Evolutionary conservation across 2,113 vertebrate species (phyloP).

Genomic region (Ia io): DNA sequence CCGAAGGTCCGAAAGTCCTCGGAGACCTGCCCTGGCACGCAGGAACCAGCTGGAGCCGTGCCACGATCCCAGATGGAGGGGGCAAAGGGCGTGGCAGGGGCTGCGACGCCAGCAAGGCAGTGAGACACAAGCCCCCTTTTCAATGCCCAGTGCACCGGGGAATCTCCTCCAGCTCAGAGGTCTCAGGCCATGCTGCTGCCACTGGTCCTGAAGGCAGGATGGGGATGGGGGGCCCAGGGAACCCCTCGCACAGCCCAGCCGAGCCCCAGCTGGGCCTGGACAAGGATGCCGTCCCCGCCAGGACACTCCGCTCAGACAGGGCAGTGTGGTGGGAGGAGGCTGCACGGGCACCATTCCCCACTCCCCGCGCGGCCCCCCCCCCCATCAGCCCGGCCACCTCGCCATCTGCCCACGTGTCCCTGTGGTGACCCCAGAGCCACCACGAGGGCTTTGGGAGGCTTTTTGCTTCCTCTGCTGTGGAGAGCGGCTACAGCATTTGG

Average conservation of each 20-base stretch:
- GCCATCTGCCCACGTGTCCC: background rate
- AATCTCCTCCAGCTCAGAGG: too few species aligned
- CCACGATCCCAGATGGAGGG: too few species aligned
- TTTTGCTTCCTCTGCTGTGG: background rate
- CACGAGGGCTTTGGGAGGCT: background rate
- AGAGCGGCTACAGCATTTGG: too few species aligned
- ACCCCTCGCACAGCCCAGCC: background rate
- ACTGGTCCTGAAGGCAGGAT: background rate
- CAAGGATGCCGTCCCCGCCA: background rate
- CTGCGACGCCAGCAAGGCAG: too few species aligned
- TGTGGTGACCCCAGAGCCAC: background rate
- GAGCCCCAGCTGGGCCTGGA: background rate
- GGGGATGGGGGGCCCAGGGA: background rate
- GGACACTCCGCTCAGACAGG: background rate
- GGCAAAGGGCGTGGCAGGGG: too few species aligned
- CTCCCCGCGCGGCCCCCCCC: too few species aligned
- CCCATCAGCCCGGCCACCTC: background rate
- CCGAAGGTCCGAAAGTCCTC: too few species aligned
- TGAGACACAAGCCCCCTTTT: too few species aligned
- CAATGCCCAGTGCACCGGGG: background rate
- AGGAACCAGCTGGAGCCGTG: too few species aligned
- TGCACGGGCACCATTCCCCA: background rate
- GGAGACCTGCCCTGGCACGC: too few species aligned
- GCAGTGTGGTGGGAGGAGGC: too few species aligned
- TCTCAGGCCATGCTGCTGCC: background rate